phyloP scores from a whole-genome alignment of 2,797 vertebrate genomes.

The Varecia variegata region DNA sequence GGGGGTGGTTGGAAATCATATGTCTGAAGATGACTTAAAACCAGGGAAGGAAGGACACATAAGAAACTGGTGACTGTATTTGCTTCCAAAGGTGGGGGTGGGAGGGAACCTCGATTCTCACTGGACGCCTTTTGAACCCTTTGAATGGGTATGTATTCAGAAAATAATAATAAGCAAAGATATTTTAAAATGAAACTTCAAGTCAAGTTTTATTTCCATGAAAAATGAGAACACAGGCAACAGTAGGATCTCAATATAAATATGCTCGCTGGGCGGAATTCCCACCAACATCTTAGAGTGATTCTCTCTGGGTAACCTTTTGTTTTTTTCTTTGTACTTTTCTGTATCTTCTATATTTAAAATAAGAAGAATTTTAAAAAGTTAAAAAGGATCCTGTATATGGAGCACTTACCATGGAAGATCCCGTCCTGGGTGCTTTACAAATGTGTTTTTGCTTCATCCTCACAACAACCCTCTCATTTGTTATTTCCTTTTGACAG shows the following conservation, averaged over 20 bases:
- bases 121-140: neutral
- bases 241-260: rapidly evolving
- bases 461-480: neutral
- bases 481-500: neutral
- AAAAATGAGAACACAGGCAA: neutral
- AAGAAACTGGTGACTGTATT: neutral
- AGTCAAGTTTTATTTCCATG: neutral
- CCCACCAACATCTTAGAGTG: neutral
- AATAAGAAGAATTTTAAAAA: neutral
- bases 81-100: neutral
- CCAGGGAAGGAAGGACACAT: neutral
- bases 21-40: neutral
- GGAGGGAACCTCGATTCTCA: neutral
- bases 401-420: neutral
- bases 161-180: neutral
- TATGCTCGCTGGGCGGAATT: neutral
- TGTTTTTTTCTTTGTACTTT: neutral
- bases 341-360: neutral
- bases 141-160: neutral
- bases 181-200: neutral
- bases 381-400: neutral
- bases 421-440: neutral
- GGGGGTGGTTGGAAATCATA: neutral
- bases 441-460: neutral
- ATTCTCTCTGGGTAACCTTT: neutral